These are phyloP conservation scores for Trichonephila inaurata DNA, from an alignment of 1,140 invertebrate genomes.

Conservation along the genomic window DNA sequence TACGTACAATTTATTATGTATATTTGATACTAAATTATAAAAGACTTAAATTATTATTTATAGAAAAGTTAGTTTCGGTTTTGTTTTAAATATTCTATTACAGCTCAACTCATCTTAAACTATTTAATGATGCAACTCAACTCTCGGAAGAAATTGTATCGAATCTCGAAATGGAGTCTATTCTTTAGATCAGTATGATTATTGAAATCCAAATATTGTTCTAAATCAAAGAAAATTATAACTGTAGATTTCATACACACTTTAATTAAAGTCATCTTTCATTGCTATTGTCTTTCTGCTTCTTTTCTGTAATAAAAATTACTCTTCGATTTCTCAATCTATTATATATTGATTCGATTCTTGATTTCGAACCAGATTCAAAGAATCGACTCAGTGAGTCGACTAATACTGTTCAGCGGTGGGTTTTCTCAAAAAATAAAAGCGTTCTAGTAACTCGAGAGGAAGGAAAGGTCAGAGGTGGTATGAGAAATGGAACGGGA, in stretches of 20 bases:
- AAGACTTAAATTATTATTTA: not conserved
- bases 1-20: not conserved
- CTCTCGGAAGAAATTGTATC: no score
- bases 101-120: slow-evolving; percentile 39
- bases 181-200: not conserved
- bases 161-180: not conserved
- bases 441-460: slow-evolving; percentile 22
- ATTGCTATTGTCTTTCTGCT: no score
- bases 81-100: not conserved
- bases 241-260: no score
- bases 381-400: not conserved
- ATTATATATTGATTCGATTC: not conserved
- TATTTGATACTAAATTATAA: not conserved
- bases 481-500: slow-evolving; percentile 69
- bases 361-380: not conserved
- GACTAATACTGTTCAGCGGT: not conserved
- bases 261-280: no score
- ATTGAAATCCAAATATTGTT: not conserved
- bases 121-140: not conserved
- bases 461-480: slow-evolving; percentile 74
- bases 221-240: no score
- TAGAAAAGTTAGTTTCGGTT: slow-evolving; percentile 16
- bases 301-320: no score
- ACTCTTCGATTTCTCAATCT: not conserved
- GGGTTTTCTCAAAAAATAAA: slow-evolving; percentile 47